Evolutionary conservation across 1,140 invertebrate genomes (phyloP).

Genomic region (Euura saliciscinereae): DNA sequence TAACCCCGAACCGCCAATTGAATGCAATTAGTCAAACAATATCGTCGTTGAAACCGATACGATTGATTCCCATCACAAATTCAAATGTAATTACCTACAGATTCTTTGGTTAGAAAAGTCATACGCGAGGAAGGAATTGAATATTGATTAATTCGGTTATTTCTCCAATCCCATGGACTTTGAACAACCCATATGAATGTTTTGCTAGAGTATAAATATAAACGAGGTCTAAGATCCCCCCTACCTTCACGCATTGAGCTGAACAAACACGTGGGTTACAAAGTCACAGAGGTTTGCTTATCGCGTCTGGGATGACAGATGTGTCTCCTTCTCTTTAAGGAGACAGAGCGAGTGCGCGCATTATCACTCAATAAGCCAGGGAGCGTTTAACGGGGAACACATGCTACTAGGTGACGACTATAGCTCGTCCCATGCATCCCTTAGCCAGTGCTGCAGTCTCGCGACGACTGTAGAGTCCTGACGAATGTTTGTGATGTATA

Average conservation of each 20-base stretch:
- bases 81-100: too few relatives aligned
- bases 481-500: constrained; percentile 1
- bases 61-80: too few relatives aligned
- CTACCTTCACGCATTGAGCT: not conserved
- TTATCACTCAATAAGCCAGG: not conserved
- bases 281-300: not conserved
- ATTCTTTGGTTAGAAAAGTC: too few relatives aligned
- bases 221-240: not conserved
- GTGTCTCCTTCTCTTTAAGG: not conserved
- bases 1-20: too few relatives aligned
- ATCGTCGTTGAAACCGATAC: too few relatives aligned
- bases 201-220: not conserved
- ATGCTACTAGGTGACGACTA: not conserved
- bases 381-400: not conserved
- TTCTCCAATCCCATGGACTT: too few relatives aligned
- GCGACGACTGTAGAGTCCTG: not conserved
- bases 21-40: too few relatives aligned
- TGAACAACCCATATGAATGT: too few relatives aligned
- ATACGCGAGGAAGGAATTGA: too few relatives aligned
- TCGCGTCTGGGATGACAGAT: not conserved
- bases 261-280: not conserved
- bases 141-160: too few relatives aligned
- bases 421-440: not conserved
- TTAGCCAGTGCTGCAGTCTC: not conserved
- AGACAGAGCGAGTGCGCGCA: not conserved